Conservation (phyloP, 2,113 vertebrate species). For the Cinclus mexicanus region DNA sequence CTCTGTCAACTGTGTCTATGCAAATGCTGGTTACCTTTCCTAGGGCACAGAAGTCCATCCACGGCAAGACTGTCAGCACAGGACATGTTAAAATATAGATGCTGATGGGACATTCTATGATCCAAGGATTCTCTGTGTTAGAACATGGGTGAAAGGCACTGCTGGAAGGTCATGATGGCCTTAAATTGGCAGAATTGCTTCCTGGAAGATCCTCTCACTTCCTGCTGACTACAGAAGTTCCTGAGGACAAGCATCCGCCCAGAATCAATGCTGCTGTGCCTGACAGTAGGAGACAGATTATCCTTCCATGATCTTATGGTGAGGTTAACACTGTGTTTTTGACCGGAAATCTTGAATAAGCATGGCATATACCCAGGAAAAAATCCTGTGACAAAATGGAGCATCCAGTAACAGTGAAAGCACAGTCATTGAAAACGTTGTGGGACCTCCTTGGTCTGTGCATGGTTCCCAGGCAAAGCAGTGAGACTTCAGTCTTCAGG, state of each 20-base stretch:
- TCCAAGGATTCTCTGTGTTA: neutral
- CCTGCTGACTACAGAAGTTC: neutral
- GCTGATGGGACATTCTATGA: neutral
- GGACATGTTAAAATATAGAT: neutral
- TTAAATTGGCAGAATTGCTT: neutral
- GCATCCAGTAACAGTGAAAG: neutral
- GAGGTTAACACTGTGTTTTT: neutral
- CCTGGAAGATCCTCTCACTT: neutral
- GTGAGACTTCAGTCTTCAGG: neutral
- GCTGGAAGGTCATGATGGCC: neutral
- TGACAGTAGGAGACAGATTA: neutral
- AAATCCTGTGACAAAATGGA: neutral
- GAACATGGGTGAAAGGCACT: neutral
- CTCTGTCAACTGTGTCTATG: neutral
- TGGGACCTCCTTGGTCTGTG: neutral
- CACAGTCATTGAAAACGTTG: neutral
- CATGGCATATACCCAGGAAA: neutral
- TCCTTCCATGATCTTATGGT: neutral
- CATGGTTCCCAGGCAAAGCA: neutral
- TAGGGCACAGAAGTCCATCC: neutral
- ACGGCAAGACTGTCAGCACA: neutral
- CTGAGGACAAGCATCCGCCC: rapidly evolving
- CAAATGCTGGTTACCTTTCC: neutral
- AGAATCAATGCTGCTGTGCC: neutral
- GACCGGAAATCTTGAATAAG: neutral